Evolutionary conservation across 2,888 invertebrate genomes (phyloP).

Genomic region (Andrena bucephala): DNA sequence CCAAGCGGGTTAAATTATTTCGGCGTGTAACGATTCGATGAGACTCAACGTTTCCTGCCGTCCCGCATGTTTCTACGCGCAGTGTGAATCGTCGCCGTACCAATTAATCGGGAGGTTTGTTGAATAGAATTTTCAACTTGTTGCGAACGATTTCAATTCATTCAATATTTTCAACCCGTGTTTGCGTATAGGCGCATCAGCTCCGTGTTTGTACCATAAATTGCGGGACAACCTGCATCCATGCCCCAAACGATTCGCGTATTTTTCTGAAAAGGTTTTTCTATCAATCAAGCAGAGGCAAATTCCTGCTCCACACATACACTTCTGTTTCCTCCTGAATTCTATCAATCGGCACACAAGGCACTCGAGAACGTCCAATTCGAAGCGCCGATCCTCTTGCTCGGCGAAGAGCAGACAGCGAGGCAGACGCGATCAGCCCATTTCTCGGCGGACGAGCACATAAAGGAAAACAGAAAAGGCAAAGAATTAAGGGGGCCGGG

Average conservation of each 20-base stretch:
- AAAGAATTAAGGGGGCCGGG: neutral
- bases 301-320: neutral
- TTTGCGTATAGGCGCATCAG: too few relatives aligned
- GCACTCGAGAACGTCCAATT: neutral
- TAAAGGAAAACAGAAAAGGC: neutral
- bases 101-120: neutral
- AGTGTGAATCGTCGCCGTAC: neutral
- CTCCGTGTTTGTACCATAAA: too few relatives aligned
- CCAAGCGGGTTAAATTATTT: constrained; percentile 21
- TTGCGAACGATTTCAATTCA: too few relatives aligned
- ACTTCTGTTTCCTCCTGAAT: neutral
- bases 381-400: constrained; percentile 1
- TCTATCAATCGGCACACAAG: neutral
- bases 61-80: neutral
- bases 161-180: too few relatives aligned
- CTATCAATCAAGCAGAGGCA: neutral
- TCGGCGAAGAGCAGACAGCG: neutral
- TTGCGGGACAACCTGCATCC: too few relatives aligned
- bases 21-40: neutral
- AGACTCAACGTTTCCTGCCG: neutral
- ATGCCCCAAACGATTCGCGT: neutral
- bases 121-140: too few relatives aligned
- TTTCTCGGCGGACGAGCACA: neutral
- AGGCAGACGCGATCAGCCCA: constrained; percentile 6
- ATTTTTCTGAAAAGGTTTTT: neutral